These are phyloP conservation scores for Calameuta pallipes DNA, from an alignment of 2,888 invertebrate species.

Conservation along the genomic window DNA sequence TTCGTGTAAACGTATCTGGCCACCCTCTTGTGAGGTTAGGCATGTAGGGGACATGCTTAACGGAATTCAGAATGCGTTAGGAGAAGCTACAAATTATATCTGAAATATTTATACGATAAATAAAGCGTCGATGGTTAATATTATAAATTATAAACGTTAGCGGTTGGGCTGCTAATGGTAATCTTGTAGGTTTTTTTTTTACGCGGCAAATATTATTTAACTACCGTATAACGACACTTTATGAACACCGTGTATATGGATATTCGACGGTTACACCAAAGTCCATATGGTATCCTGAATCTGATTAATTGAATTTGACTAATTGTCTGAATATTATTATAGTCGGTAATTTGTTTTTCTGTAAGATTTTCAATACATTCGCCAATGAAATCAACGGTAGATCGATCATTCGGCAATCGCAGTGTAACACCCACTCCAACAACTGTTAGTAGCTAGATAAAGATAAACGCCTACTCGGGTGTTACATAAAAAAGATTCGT, in stretches of 20 bases:
- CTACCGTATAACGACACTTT: neutral
- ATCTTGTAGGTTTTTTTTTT: neutral
- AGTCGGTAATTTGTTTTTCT: neutral
- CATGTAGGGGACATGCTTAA: neutral
- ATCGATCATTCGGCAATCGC: neutral
- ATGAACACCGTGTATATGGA: neutral
- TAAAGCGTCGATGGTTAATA: neutral
- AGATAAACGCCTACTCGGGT: neutral
- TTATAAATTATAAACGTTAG: neutral
- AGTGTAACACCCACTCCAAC: neutral
- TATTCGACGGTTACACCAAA: neutral
- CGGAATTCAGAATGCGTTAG: neutral
- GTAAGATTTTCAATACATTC: neutral
- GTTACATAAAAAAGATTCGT: neutral
- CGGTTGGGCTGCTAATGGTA: neutral
- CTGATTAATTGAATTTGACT: no score
- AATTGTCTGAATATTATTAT: no score
- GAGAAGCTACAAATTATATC: neutral
- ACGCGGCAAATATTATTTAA: neutral
- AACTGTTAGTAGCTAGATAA: neutral
- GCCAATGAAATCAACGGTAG: neutral
- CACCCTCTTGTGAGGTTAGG: neutral
- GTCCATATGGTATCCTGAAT: neutral
- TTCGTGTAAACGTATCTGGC: neutral
- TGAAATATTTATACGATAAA: neutral